phyloP scores from a whole-genome alignment of 1,140 invertebrate genomes.

The Luehdorfia chinensis region DNA sequence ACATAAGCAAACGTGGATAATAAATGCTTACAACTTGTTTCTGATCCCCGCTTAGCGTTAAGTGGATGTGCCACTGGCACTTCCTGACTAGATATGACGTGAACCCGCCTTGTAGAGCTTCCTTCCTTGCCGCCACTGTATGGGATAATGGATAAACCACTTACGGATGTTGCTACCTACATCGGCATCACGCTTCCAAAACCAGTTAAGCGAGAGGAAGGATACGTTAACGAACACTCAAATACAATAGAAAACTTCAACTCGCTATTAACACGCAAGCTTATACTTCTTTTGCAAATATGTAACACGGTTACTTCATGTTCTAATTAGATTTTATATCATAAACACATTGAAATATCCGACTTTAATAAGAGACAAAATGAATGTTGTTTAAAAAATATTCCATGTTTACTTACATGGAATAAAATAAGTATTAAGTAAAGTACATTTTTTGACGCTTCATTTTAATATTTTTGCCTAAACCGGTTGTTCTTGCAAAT shows the following conservation, averaged over 20 bases:
- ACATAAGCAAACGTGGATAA: constrained; percentile 27
- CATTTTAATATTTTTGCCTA: not conserved
- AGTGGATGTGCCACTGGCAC: constrained; percentile 46
- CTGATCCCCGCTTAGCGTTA: constrained; percentile 52
- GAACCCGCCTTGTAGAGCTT: constrained; percentile 55
- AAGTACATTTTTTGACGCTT: too few species aligned
- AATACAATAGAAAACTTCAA: not conserved
- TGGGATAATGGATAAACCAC: constrained; percentile 22
- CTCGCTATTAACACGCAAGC: not conserved
- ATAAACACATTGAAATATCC: too few species aligned
- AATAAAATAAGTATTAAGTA: too few species aligned
- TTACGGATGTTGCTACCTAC: constrained; percentile 38
- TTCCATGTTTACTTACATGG: too few species aligned
- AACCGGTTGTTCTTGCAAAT: constrained; percentile 5
- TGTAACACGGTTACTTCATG: too few species aligned
- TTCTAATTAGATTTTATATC: too few species aligned
- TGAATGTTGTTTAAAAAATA: too few species aligned
- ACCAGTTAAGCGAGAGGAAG: constrained; percentile 29
- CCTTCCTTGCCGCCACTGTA: constrained; percentile 45
- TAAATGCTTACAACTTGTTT: constrained; percentile 33
- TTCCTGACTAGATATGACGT: constrained; percentile 64
- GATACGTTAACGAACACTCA: constrained; percentile 6
- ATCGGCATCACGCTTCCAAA: constrained; percentile 35
- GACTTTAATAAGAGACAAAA: too few species aligned
- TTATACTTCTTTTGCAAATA: constrained; percentile 5